These are phyloP conservation scores for Heliornis fulica DNA, from an alignment of 2,113 vertebrate species.

Conservation along the genomic window DNA sequence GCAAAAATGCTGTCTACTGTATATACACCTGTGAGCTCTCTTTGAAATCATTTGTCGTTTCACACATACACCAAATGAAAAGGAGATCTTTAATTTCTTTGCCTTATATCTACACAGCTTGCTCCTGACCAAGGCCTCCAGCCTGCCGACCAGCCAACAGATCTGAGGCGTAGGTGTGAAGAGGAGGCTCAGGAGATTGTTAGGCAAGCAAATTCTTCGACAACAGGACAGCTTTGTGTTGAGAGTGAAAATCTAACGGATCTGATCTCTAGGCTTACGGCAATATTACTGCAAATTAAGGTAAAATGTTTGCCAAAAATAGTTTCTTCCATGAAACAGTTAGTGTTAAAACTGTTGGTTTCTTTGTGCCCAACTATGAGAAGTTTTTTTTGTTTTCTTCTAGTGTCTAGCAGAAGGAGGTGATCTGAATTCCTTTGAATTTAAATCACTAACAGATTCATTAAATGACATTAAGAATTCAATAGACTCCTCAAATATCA, in stretches of 20 bases:
- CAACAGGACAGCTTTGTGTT: constrained; percentile 83
- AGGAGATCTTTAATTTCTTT: neutral
- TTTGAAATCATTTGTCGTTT: neutral
- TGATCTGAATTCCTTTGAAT: constrained; percentile 98
- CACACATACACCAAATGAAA: neutral
- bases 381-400: constrained; percentile 27
- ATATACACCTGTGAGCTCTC: neutral
- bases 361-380: neutral
- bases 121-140: constrained; percentile 95
- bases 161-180: constrained; percentile 88
- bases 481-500: constrained; percentile 95
- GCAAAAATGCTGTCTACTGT: neutral
- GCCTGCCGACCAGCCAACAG: constrained; percentile 89
- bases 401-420: constrained; percentile 97
- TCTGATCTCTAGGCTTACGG: constrained; percentile 91
- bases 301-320: constrained; percentile 64
- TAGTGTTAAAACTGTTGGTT: neutral
- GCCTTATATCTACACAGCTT: constrained; percentile 70
- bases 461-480: constrained; percentile 97
- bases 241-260: constrained; percentile 86
- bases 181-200: constrained; percentile 94
- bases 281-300: constrained; percentile 96
- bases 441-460: constrained; percentile 97
- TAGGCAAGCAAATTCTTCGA: constrained; percentile 78
- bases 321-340: neutral